Evolutionary conservation across 2,888 invertebrate genomes (phyloP).

Genomic region (Augiades crinisus): DNA sequence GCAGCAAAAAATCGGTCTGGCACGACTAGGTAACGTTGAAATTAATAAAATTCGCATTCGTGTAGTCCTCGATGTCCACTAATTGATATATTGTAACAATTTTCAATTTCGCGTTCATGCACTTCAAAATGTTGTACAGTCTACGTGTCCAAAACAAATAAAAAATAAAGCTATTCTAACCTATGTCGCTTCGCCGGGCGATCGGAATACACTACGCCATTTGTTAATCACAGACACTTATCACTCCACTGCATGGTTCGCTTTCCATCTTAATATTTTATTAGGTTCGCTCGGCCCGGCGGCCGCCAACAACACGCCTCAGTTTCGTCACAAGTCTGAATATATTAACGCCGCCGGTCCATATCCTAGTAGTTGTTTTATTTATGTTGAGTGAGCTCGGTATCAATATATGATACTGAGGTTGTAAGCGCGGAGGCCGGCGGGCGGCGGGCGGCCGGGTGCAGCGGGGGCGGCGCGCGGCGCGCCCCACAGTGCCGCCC

Average conservation of each 20-base stretch:
- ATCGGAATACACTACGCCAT: neutral
- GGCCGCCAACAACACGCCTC: neutral
- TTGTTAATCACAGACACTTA: neutral
- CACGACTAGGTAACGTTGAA: too few relatives aligned
- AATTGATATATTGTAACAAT: too few relatives aligned
- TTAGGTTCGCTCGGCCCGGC: neutral
- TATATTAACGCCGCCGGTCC: too few relatives aligned
- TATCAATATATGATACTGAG: slow-evolving; percentile 2
- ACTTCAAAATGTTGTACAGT: too few relatives aligned
- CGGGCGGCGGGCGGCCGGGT: slow-evolving; percentile 8
- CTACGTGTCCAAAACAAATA: neutral
- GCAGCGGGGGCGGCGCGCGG: neutral
- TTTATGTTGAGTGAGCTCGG: neutral
- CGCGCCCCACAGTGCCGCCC: neutral
- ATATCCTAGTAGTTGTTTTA: too few relatives aligned
- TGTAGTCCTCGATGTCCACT: too few relatives aligned
- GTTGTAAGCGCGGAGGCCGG: slow-evolving; percentile 8
- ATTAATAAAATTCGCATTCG: too few relatives aligned
- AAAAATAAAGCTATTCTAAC: neutral
- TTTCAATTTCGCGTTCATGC: too few relatives aligned
- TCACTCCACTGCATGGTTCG: neutral
- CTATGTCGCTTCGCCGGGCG: neutral
- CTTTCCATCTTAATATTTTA: neutral
- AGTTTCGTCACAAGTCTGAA: neutral
- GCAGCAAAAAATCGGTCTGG: too few relatives aligned